A percentile compares a stretch with the other conserved stretches of the same genome.
Conservation (phyloP, 2,888 invertebrate genomes). For the Chrysodeixis includens region DNA sequence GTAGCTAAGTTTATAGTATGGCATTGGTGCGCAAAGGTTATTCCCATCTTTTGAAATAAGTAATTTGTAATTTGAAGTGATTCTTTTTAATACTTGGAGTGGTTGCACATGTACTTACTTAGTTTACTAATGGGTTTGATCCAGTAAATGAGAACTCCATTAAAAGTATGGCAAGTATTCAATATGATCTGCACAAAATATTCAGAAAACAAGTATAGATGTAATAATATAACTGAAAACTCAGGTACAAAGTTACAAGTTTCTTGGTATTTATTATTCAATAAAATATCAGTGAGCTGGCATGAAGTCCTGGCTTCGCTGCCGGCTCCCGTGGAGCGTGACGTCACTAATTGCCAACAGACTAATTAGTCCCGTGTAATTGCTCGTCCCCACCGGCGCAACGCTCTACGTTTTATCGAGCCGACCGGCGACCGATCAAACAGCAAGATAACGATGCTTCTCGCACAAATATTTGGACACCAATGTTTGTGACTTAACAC, state of each 20-base stretch:
- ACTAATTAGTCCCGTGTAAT: slow-evolving; percentile 42
- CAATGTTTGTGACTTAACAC: neutral
- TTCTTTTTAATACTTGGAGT: no score
- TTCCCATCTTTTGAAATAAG: no score
- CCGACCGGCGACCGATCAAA: slow-evolving; percentile 25
- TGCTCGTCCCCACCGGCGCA: slow-evolving; percentile 17
- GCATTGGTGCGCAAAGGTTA: neutral
- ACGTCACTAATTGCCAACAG: slow-evolving; percentile 23
- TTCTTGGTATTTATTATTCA: neutral
- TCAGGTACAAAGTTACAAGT: neutral
- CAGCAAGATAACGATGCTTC: slow-evolving; percentile 24
- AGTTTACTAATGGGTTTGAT: no score
- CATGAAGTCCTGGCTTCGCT: neutral
- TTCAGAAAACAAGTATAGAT: no score
- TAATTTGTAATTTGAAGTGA: no score
- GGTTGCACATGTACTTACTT: no score
- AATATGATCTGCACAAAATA: no score
- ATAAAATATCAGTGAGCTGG: slow-evolving; percentile 8
- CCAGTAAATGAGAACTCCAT: no score
- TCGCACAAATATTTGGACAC: slow-evolving; percentile 7
- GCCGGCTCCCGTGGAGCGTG: slow-evolving; percentile 11
- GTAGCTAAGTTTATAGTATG: neutral
- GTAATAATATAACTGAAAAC: neutral
- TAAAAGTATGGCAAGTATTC: no score
- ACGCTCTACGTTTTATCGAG: slow-evolving; percentile 27